Evolutionary conservation across 1,140 invertebrate genomes (phyloP).

Genomic region (Drosophila sulfurigaster): DNA sequence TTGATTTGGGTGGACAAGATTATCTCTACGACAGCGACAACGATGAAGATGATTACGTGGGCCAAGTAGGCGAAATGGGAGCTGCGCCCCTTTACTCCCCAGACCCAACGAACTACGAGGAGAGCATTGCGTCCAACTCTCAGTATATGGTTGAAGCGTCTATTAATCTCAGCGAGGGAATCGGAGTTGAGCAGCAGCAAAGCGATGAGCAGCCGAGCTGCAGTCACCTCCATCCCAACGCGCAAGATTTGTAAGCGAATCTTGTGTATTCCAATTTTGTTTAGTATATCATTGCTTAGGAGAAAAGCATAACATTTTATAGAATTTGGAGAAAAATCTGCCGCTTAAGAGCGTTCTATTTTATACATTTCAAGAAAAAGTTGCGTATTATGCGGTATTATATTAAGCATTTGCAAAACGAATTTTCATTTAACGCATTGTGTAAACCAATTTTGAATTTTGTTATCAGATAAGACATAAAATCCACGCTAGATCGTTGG

Average conservation of each 20-base stretch:
- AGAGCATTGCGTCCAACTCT: background rate
- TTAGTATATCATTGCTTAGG: background rate
- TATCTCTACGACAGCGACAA: slow-evolving; percentile 61
- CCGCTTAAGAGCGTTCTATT: no score
- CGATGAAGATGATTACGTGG: slow-evolving; percentile 63
- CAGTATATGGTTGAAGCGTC: slow-evolving; percentile 14
- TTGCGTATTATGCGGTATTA: no score
- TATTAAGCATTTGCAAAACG: no score
- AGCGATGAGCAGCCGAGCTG: slow-evolving; percentile 31
- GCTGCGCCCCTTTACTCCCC: slow-evolving; percentile 1
- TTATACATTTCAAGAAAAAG: no score
- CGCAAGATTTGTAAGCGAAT: slow-evolving; percentile 10
- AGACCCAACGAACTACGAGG: background rate
- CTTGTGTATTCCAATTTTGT: background rate
- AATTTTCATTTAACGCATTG: no score
- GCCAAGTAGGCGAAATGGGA: slow-evolving; percentile 23
- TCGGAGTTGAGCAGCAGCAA: background rate
- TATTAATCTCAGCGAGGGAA: background rate
- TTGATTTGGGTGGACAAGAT: slow-evolving; percentile 49
- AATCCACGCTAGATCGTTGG: no score
- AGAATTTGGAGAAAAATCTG: no score
- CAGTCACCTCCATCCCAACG: slow-evolving; percentile 19
- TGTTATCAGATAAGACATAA: no score
- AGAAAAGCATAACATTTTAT: background rate
- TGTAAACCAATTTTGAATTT: no score